These are phyloP conservation scores for Zygothrica quintamaculata DNA, from an alignment of 2,888 invertebrate genomes.

Conservation along the genomic window DNA sequence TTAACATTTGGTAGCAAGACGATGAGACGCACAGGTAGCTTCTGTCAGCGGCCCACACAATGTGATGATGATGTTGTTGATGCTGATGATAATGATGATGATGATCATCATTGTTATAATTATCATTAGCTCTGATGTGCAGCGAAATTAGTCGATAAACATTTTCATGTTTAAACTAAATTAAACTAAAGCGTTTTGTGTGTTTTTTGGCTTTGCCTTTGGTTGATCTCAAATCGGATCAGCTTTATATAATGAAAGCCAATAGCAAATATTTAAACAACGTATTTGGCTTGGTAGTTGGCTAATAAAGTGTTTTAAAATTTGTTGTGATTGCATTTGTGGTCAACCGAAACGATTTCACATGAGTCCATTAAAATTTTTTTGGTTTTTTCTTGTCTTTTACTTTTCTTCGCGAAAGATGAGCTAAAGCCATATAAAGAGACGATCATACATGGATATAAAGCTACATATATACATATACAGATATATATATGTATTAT, in stretches of 20 bases:
- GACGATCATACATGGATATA: no score
- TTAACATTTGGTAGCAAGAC: conserved; percentile 21
- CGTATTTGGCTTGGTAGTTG: conserved; percentile 36
- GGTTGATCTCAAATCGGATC: no score
- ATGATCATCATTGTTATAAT: conserved; percentile 13
- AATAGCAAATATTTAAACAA: conserved; percentile 41
- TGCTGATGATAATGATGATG: not conserved
- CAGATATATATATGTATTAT: no score
- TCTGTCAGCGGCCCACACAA: conserved; percentile 49
- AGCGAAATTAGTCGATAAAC: conserved; percentile 47
- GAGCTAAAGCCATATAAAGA: no score
- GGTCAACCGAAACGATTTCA: conserved; percentile 20
- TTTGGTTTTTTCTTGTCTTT: no score
- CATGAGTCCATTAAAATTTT: conserved; percentile 13
- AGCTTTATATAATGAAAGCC: conserved; percentile 59
- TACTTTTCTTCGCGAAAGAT: no score
- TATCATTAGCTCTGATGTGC: conserved; percentile 40
- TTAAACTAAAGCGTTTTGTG: conserved; percentile 9
- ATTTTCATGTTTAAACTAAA: conserved; percentile 27
- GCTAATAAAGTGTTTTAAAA: conserved; percentile 68
- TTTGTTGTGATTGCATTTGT: conserved; percentile 38
- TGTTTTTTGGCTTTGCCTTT: no score
- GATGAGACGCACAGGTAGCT: conserved; percentile 22
- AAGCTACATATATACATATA: no score
- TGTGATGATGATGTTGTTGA: conserved; percentile 1